Evolutionary conservation across 2,888 invertebrate species (phyloP).

Genomic region (Eustalomyia histrio): DNA sequence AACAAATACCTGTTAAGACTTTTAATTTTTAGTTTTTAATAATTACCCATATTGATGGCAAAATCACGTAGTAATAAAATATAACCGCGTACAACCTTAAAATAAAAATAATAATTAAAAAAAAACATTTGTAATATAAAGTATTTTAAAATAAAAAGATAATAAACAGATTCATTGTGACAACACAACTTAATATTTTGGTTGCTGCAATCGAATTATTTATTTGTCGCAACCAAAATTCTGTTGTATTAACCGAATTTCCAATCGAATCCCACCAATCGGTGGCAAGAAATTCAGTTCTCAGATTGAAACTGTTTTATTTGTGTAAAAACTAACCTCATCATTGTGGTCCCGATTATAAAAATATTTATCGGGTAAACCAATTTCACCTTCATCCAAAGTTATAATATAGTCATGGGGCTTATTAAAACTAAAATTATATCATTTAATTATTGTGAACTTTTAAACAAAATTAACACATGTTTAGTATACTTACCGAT

Average conservation of each 20-base stretch:
- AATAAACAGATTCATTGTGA: no score
- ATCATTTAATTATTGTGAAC: neutral
- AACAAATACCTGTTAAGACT: neutral
- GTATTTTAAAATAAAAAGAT: neutral
- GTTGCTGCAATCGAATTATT: no score
- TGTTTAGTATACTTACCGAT: slow-evolving; percentile 69
- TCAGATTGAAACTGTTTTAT: no score
- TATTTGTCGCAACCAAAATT: no score
- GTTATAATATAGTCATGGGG: slow-evolving; percentile 78
- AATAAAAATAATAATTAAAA: slow-evolving; percentile 32
- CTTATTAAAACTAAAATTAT: slow-evolving; percentile 70
- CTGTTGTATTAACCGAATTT: no score
- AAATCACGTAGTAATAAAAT: slow-evolving; percentile 77
- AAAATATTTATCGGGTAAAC: slow-evolving; percentile 77
- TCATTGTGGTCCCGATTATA: slow-evolving; percentile 76
- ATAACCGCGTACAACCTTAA: slow-evolving; percentile 75
- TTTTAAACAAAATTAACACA: neutral
- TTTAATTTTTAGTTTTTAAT: slow-evolving; percentile 4
- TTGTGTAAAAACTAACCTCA: slow-evolving; percentile 72
- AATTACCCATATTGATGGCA: slow-evolving; percentile 78
- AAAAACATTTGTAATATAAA: neutral
- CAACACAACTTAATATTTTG: no score
- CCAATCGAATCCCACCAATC: no score
- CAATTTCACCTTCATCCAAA: slow-evolving; percentile 77
- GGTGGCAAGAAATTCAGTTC: no score